phyloP scores from a whole-genome alignment of 1,140 invertebrate genomes.

The Eubasilissa regina region DNA sequence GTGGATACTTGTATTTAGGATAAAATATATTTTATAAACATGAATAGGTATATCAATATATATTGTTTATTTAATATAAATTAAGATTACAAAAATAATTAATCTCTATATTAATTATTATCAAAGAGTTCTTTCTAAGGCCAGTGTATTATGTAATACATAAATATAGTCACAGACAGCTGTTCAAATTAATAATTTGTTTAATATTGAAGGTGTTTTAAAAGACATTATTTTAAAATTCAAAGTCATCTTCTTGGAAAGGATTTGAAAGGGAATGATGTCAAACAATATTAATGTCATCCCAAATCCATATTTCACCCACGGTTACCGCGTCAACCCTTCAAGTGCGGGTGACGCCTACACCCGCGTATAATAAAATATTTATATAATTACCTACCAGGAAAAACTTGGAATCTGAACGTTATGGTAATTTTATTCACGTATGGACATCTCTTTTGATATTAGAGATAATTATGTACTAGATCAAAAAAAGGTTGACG shows the following conservation, averaged over 20 bases:
- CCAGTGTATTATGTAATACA: too few relatives aligned
- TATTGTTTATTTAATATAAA: too few relatives aligned
- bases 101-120: too few relatives aligned
- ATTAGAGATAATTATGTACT: neutral
- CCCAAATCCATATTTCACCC: conserved; percentile 36
- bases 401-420: neutral
- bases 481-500: too few relatives aligned
- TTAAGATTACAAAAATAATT: too few relatives aligned
- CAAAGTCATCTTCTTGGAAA: neutral
- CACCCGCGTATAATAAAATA: neutral
- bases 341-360: neutral
- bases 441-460: neutral
- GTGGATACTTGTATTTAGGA: too few relatives aligned
- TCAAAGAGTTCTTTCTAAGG: too few relatives aligned
- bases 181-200: too few relatives aligned
- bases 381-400: conserved; percentile 4
- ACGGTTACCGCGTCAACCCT: conserved; percentile 1
- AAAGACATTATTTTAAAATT: neutral
- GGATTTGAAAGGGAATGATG: neutral
- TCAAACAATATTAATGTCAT: conserved; percentile 22
- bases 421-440: neutral
- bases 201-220: too few relatives aligned
- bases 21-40: too few relatives aligned
- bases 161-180: too few relatives aligned
- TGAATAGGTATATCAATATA: too few relatives aligned